Evolutionary conservation across 2,797 vertebrate genomes (phyloP).

Genomic region (Lithobates sylvaticus): DNA sequence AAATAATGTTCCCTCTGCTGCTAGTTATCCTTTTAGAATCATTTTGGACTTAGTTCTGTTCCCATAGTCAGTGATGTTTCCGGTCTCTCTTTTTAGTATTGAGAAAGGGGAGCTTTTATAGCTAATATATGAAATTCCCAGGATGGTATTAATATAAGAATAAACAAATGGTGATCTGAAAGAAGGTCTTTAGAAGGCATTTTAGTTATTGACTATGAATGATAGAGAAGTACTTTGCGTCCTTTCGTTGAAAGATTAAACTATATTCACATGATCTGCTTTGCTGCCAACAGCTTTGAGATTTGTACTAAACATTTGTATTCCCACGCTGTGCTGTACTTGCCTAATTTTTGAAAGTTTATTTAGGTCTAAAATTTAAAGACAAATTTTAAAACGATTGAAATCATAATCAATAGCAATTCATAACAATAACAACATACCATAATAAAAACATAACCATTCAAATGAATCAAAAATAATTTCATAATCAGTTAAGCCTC

Average conservation of each 20-base stretch:
- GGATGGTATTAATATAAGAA: background rate
- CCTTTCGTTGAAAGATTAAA: constrained; percentile 11
- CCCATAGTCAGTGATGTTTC: constrained; percentile 1
- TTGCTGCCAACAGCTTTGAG: constrained; percentile 27
- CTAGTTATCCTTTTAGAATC: background rate
- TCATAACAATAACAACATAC: too few relatives aligned
- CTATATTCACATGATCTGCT: constrained; percentile 33
- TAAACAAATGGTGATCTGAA: constrained; percentile 8
- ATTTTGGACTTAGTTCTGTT: background rate
- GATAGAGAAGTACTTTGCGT: constrained; percentile 20
- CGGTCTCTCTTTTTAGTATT: background rate
- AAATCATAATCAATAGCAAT: too few relatives aligned
- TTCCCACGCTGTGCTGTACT: constrained; percentile 9
- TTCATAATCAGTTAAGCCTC: too few relatives aligned
- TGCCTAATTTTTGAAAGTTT: background rate
- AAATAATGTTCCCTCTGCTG: background rate
- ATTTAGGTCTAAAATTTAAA: background rate
- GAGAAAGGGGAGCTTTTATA: background rate
- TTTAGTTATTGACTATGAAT: background rate
- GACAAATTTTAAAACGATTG: too few relatives aligned
- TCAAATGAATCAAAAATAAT: too few relatives aligned
- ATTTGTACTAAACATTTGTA: constrained; percentile 23
- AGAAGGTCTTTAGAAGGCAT: background rate
- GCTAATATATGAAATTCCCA: constrained; percentile 7
- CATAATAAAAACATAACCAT: too few relatives aligned